Percentiles rank a stretch among this genome's conserved stretches.
phyloP scores from a whole-genome alignment of 2,888 invertebrate genomes.

The Epirrita christyi region DNA sequence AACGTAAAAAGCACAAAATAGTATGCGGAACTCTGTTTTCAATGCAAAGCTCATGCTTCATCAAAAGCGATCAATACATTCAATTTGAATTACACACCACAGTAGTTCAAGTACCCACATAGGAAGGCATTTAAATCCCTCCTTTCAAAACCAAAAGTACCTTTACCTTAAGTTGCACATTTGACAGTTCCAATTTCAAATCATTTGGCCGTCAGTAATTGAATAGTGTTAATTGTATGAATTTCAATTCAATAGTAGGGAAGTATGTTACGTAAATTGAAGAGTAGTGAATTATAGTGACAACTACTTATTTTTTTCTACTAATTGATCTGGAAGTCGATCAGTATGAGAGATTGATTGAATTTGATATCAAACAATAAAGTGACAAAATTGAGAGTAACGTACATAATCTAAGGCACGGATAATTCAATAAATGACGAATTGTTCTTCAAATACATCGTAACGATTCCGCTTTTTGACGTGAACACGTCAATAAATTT shows the following conservation, averaged over 20 bases:
- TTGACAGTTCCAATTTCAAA: slow-evolving; percentile 39
- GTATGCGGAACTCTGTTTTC: slow-evolving; percentile 15
- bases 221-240: not conserved
- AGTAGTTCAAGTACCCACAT: slow-evolving; percentile 30
- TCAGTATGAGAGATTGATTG: slow-evolving; percentile 19
- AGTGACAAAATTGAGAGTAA: not conserved
- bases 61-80: slow-evolving; percentile 8
- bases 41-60: not conserved
- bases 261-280: not conserved
- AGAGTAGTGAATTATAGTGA: slow-evolving; percentile 6
- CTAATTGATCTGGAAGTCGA: slow-evolving; percentile 27
- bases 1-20: not conserved
- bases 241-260: slow-evolving; percentile 2
- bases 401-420: too few relatives aligned
- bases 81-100: slow-evolving; percentile 28
- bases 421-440: too few relatives aligned
- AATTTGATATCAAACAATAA: slow-evolving; percentile 5
- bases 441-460: too few relatives aligned
- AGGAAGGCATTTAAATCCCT: slow-evolving; percentile 23
- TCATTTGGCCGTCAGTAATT: slow-evolving; percentile 21
- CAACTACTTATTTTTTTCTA: slow-evolving; percentile 23
- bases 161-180: slow-evolving; percentile 29
- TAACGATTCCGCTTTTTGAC: too few relatives aligned
- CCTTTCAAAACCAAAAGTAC: slow-evolving; percentile 24
- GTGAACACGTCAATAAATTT: too few relatives aligned